Conservation (phyloP, 2,797 vertebrate species). For the Hephaestus fuliginosus region DNA sequence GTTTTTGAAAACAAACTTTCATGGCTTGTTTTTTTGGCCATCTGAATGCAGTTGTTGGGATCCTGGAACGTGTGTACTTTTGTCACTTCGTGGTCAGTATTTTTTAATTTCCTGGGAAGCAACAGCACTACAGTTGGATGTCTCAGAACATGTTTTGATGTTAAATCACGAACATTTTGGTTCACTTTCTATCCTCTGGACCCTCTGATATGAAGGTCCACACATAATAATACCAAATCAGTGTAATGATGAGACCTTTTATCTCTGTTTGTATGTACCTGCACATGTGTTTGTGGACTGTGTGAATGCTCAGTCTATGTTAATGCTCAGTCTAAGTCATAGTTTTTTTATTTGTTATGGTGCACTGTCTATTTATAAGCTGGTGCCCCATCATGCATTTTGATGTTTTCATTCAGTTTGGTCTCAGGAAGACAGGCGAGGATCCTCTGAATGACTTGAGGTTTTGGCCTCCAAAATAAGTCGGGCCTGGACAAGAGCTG, state of each 20-base stretch:
- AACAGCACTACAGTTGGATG: not conserved
- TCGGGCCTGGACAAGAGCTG: slow-evolving; percentile 14
- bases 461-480: slow-evolving; percentile 20
- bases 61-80: not conserved
- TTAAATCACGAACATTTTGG: not conserved
- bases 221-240: not conserved
- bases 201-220: no score
- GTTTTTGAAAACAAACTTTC: not conserved
- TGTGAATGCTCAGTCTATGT: not conserved
- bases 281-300: not conserved
- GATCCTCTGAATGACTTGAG: slow-evolving; percentile 12
- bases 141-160: slow-evolving; percentile 13
- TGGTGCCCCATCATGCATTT: not conserved
- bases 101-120: slow-evolving; percentile 7
- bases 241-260: not conserved
- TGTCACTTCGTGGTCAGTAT: not conserved
- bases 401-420: slow-evolving; percentile 7
- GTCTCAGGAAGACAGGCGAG: not conserved
- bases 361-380: not conserved
- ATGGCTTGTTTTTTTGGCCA: not conserved
- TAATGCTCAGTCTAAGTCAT: no score
- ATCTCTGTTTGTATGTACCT: not conserved
- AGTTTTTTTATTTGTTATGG: not conserved
- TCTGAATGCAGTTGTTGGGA: not conserved
- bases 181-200: not conserved